Base-by-base conservation (phyloP, 2,888 invertebrate species). In the Dioctria rufipes region DNA sequence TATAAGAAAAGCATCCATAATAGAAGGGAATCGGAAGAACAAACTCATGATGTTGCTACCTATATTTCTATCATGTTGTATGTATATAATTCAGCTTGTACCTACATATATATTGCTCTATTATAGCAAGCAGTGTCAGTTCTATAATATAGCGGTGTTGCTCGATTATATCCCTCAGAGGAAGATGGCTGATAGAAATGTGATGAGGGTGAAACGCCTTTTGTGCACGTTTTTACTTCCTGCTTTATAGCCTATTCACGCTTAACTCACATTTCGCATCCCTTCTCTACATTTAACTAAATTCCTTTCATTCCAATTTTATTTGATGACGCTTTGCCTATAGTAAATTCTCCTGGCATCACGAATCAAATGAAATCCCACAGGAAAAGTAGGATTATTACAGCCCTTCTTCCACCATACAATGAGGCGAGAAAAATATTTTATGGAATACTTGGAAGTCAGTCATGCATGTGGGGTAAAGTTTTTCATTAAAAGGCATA, bases 151-250 rank as follows among this genome's bases (percentile, higher is more conserved):
- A 46, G 51, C 43, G 25, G 69, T n/a, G 4, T 4, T 6, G 54
- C 11, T 8, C 11, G 69, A 51, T 43, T 69, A 51, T 37, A 69
- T 37, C 69, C 51, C 69, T 9, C 11, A 67, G n/a, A 46, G 42
- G 5, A 46, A 49, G 67, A 6, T 67, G 67, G 25, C 67, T 11
- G 43, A 46, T 11, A 43, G 66, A 6, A 11, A 4, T 54, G 11
- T 3, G n/a, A 25, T 25, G 25, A 25, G 54, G 11, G 6, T 6
- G 9, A n/a, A n/a, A n/a, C 8, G 67, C 40, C 51, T 49, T 69
- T 69, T 69, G 69, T 66, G 66, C 51, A 51, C 69, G 69, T 69
- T 69, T 69, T 49, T 37, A 69, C 49, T 69, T 69, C 69, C 49
- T 51, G 69, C 69, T 69, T 69, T 69, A 51, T 69, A 46, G 69